Conservation (phyloP, 2,113 vertebrate genomes). For the Potamarius usumacintae region DNA sequence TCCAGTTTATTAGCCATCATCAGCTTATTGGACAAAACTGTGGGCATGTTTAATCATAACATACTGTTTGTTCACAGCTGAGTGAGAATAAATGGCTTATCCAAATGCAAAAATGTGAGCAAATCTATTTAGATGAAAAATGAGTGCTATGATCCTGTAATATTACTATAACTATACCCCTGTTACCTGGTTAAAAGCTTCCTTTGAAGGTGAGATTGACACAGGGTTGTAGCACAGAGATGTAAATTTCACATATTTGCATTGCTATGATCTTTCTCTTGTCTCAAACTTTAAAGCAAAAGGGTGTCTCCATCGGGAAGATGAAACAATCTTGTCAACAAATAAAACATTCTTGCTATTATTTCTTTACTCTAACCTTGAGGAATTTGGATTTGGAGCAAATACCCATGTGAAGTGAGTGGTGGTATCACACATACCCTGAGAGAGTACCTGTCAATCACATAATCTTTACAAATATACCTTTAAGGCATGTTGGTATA, state of each 20-base stretch:
- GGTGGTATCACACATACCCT: neutral
- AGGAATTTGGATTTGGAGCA: neutral
- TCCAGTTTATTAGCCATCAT: neutral
- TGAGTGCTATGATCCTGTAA: neutral
- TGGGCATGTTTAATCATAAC: neutral
- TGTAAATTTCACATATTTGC: conserved; percentile 2
- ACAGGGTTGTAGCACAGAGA: neutral
- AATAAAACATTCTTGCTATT: neutral
- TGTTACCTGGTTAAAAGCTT: neutral
- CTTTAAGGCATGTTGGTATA: neutral
- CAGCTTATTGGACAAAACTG: neutral
- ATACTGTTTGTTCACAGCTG: neutral
- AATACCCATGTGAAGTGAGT: neutral
- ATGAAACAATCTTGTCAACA: neutral
- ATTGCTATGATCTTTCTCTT: neutral
- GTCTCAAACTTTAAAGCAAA: neutral
- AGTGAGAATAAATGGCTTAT: neutral
- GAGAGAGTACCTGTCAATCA: neutral
- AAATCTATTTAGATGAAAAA: neutral
- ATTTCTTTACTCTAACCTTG: neutral
- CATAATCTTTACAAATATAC: neutral
- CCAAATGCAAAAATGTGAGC: neutral
- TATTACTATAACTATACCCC: neutral
- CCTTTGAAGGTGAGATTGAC: neutral
- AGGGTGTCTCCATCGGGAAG: neutral